Base-by-base conservation (phyloP, 1,140 invertebrate genomes). In the Patella vulgata region DNA sequence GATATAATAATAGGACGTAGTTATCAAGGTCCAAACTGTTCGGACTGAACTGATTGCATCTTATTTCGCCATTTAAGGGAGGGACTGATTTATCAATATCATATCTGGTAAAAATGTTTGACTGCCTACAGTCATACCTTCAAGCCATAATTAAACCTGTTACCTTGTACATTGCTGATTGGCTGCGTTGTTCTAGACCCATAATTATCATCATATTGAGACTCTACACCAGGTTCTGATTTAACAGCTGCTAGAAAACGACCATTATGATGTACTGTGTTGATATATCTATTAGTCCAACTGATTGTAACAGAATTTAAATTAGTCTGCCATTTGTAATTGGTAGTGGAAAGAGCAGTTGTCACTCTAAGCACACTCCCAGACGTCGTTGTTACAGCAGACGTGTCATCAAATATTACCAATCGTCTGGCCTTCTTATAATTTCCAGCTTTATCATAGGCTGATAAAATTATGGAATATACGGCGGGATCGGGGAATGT, bases 391-490 rank as follows among this genome's bases (percentile, higher is more conserved):
- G 47, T 48, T 11, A 70, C 57, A 3, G 27, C 36, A 0, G 71
- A 62, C 17, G 23, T n/a, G 14, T 51, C 51, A 53, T 70, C 68
- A 40, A 56, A 68, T 14, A 70, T 36, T 14, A 73, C 43, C 3
- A 73, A 23, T 28, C 53, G 52, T 19, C 71, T 36, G 0, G 61
- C 59, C n/a, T 54, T 62, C 62, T 62, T 68, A 12, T 39, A 12
- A 53, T 73, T 73, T 23, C 64, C 62, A 27, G 68, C 71, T 9
- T 53, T 56, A 40, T 73, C 71, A 52, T 53, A 63, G 6, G 57
- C 68, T 9, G 62, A 55, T 12, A 73, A 36, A 5, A 68, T 33
- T 0, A 70, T 48, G 8, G 62, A 40, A 43, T 68, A 73, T 39
- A 70, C 56, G 14, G 64, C 68, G 12, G 63, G 56, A 11, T 42